These are phyloP conservation scores for Pseudorectes ferrugineus DNA, from an alignment of 2,113 vertebrate genomes.

Conservation along the genomic window DNA sequence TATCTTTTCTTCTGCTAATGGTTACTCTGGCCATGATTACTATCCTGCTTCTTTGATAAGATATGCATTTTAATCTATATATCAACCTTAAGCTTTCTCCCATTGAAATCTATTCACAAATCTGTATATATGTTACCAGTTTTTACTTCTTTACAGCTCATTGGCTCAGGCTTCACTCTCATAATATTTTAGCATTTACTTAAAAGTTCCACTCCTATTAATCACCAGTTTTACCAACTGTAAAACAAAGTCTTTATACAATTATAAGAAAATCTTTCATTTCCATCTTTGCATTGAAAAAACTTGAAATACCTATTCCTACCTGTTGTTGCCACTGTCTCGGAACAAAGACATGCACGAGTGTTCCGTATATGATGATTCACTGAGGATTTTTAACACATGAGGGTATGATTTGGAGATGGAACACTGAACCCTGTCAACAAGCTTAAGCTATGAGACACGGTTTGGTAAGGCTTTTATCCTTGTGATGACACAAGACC, in stretches of 20 bases:
- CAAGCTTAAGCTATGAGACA: neutral
- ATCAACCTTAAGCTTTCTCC: neutral
- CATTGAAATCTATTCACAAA: neutral
- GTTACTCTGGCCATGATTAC: neutral
- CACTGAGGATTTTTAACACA: neutral
- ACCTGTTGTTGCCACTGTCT: neutral
- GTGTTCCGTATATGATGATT: neutral
- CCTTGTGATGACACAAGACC: neutral
- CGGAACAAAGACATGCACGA: neutral
- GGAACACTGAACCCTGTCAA: neutral
- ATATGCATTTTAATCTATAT: neutral
- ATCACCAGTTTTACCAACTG: neutral
- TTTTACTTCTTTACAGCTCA: neutral
- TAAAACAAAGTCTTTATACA: neutral
- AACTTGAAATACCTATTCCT: neutral
- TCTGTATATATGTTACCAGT: rapidly evolving
- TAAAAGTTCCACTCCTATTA: neutral
- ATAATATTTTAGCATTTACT: neutral
- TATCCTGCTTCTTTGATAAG: neutral
- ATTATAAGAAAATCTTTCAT: neutral
- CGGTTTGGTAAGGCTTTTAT: neutral
- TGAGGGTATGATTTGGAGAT: neutral
- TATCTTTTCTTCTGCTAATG: neutral
- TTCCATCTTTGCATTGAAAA: neutral
- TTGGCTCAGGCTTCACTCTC: neutral